A percentile compares a stretch with the other conserved stretches of the same genome.
These are phyloP conservation scores for Lepisosteus oculatus DNA, from an alignment of 2,113 vertebrate genomes.

Conservation along the genomic window DNA sequence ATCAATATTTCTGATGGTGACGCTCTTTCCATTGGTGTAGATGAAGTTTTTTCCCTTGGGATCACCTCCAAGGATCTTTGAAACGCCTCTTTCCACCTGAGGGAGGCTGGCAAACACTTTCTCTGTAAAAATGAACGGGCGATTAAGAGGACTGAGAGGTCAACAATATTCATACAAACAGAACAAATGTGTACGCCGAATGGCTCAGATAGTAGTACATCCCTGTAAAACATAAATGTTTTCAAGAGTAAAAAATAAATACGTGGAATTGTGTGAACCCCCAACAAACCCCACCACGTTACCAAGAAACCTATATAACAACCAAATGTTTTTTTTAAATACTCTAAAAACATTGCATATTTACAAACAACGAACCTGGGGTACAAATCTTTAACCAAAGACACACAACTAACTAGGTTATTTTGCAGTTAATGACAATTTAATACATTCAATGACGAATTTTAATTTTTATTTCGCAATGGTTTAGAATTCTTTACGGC, in stretches of 20 bases:
- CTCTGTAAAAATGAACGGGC: conserved; percentile 57
- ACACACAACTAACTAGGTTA: no score
- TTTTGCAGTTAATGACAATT: no score
- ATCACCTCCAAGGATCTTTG: conserved; percentile 91
- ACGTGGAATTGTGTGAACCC: not conserved
- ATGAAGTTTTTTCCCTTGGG: conserved; percentile 92
- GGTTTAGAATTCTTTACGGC: no score
- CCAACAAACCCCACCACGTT: not conserved
- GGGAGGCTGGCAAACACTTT: conserved; percentile 93
- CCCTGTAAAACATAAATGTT: not conserved
- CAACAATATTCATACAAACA: not conserved
- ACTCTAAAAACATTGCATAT: no score
- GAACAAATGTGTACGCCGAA: not conserved
- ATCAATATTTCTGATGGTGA: conserved; percentile 90
- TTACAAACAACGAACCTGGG: no score
- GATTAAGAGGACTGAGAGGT: not conserved
- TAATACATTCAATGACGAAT: no score
- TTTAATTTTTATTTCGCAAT: no score
- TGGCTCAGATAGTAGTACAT: not conserved
- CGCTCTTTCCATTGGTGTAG: conserved; percentile 94
- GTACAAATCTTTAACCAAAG: no score
- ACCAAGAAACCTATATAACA: not conserved
- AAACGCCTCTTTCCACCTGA: conserved; percentile 88
- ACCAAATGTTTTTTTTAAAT: not conserved
- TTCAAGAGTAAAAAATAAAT: not conserved